Base-by-base conservation (phyloP, 2,797 vertebrate genomes). In the Eremophila alpestris region DNA sequence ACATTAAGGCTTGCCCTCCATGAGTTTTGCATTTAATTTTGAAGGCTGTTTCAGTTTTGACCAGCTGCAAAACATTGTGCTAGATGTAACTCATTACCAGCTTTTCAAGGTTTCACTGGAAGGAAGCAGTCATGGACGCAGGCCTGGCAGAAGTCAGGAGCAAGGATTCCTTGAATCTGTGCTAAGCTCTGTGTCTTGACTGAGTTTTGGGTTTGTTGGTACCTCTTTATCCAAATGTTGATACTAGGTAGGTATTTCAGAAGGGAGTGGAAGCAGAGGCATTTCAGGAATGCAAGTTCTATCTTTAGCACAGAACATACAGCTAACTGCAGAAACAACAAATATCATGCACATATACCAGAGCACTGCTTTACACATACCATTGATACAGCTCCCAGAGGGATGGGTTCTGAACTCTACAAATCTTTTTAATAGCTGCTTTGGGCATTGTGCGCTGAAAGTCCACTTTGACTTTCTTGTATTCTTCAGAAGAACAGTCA, bases 381-480 rank as follows among this genome's bases (percentile, higher is more conserved):
- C 98, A 99, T 22, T 98, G 98, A 95, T 98, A 99, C 40, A 98
- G 95, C 86, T 93, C 98, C 98, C 98, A 99, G 91, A 99, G 97
- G 41, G 98, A 98, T 0, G 95, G 97, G 88, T 99, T 99, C 97
- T 99, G 99, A 94, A 99, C 98, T 95, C 98, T 98, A 45, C 97
- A 67, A 74, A 99, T 98, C 83, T 77, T 97, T 77, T 49, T 89
- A 69, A 99, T 98, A 34, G 9, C 79, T 34, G 94, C 95, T 18
- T 4, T 84, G 26, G 97, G 91, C 98, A 99, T 98, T 2, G 99
- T 99, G 36, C 69, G 63, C 63, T 93, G 96, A 74, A 99, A 99
- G 95, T 98, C 94, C 62, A 3, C 58, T 78, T 94, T 91, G 36
- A 99, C 97, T 83, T 95, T 97, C 29, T 79, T 64, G 80, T 98